These are phyloP conservation scores for Lomographa bimaculata DNA, from an alignment of 2,888 invertebrate species.

Conservation along the genomic window DNA sequence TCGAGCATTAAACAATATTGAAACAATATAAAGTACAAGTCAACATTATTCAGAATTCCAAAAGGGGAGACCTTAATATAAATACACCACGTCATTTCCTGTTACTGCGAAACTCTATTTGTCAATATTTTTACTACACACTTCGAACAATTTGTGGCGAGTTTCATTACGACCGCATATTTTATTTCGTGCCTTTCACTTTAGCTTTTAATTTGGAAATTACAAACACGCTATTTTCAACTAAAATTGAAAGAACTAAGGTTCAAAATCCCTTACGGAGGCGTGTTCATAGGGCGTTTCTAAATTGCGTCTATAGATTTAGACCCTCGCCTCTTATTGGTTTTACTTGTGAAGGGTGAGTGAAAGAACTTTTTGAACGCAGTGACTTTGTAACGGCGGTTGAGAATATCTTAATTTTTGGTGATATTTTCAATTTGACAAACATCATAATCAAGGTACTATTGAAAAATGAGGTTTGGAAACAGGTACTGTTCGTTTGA, in stretches of 20 bases:
- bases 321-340: constrained; percentile 80
- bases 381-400: constrained; percentile 65
- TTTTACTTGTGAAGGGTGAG: constrained; percentile 74
- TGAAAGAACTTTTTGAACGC: constrained; percentile 49
- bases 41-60: no score
- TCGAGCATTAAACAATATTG: no score
- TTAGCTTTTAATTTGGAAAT: constrained; percentile 46
- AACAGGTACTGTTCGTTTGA: no score
- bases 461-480: no score
- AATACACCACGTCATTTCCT: no score
- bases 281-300: constrained; percentile 63
- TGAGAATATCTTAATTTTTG: constrained; percentile 3
- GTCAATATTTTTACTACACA: no score
- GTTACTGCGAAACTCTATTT: no score
- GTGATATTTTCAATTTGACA: neutral
- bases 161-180: constrained; percentile 26
- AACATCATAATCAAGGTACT: no score
- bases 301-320: constrained; percentile 45
- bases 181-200: constrained; percentile 61
- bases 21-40: no score
- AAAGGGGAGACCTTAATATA: no score
- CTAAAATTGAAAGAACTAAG: constrained; percentile 24
- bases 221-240: constrained; percentile 32
- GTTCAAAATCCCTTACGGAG: constrained; percentile 36
- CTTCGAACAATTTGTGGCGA: constrained; percentile 15